Evolutionary conservation across 2,113 vertebrate species (phyloP), one percentile per base, ranked within the genome.

Genomic region (Tretioscincus oriximinensis): DNA sequence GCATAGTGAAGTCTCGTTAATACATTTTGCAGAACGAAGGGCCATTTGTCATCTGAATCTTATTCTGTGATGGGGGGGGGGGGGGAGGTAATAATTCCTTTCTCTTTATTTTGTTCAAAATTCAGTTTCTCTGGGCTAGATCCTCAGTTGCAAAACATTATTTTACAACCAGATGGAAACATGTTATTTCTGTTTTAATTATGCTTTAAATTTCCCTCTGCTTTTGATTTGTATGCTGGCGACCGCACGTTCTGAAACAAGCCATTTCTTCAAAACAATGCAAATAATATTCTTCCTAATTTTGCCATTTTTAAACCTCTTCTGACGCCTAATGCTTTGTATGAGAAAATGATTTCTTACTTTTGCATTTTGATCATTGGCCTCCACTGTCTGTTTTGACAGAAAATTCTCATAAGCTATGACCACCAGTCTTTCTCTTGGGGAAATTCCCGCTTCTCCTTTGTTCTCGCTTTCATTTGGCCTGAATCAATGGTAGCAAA

Each of bases 401-500:
- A 89, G 91, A 86, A 88, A 89, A 81, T 93, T 88, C 88, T 87
- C 84, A 88, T 86, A 90, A 93, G 91, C 93, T 92, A 92, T 92
- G 92, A 92, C 89, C 88, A 90, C 89, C 88, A 90, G 84, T 87
- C 81, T 76, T 91, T 93, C 87, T 89, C 88, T 66, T 63, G 89
- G 91, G 91, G 91, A 92, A 88, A 81, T 90, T 76, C 76, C 78
- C 83, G 16, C 66, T 5, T 70, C 71, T 69, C 58, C 47, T 76
- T 49, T 89, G 88, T 90, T 89, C 93, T 90, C 81, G 87, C 91
- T 85, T 89, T 90, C 90, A 92, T 91, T 92, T 87, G 77, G 84
- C 86, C 91, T 83, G 92, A 91, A 97, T 98, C 97, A 96, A 97
- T 97, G 94, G 86, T 94, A 93, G 93, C 95, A 96, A 96, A 96